These are phyloP conservation scores for Gulo gulo DNA, from an alignment of 2,113 vertebrate species.

Conservation along the genomic window DNA sequence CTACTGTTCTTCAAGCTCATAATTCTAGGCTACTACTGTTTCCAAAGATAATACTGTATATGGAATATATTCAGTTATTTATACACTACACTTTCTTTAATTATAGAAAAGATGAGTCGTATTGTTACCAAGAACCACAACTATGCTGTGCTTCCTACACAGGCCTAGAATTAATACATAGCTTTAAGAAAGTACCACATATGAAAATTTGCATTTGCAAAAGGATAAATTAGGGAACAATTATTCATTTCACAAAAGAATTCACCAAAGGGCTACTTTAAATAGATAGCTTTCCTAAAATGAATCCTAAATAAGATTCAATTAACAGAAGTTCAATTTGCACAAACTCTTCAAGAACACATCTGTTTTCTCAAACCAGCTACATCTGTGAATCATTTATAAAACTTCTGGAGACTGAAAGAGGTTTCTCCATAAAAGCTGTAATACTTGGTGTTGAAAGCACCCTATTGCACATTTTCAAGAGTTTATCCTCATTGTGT, in stretches of 20 bases:
- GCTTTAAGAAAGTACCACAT: slow-evolving; percentile 36
- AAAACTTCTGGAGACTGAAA: slow-evolving; percentile 50
- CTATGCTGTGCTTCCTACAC: not conserved
- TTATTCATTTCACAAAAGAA: slow-evolving; percentile 66
- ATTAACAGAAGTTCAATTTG: slow-evolving; percentile 72
- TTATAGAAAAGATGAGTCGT: slow-evolving; percentile 39
- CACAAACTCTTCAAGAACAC: slow-evolving; percentile 60
- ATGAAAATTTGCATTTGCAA: slow-evolving; percentile 53
- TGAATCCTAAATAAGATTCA: slow-evolving; percentile 67
- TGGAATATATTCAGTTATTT: slow-evolving; percentile 29
- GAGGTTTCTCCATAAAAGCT: slow-evolving; percentile 35
- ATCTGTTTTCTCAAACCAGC: slow-evolving; percentile 61
- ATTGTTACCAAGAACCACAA: slow-evolving; percentile 12
- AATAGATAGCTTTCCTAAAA: slow-evolving; percentile 55
- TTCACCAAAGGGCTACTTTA: slow-evolving; percentile 67
- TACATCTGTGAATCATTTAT: slow-evolving; percentile 69
- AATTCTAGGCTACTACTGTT: slow-evolving; percentile 18
- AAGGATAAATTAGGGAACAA: slow-evolving; percentile 49
- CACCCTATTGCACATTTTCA: not conserved
- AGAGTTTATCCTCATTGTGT: not conserved
- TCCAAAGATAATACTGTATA: not conserved
- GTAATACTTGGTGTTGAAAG: slow-evolving; percentile 28
- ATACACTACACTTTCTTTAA: not conserved
- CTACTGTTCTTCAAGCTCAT: not conserved
- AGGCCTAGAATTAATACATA: not conserved